Conservation (phyloP, 2,113 vertebrate species). For the Neomonachus schauinslandi region DNA sequence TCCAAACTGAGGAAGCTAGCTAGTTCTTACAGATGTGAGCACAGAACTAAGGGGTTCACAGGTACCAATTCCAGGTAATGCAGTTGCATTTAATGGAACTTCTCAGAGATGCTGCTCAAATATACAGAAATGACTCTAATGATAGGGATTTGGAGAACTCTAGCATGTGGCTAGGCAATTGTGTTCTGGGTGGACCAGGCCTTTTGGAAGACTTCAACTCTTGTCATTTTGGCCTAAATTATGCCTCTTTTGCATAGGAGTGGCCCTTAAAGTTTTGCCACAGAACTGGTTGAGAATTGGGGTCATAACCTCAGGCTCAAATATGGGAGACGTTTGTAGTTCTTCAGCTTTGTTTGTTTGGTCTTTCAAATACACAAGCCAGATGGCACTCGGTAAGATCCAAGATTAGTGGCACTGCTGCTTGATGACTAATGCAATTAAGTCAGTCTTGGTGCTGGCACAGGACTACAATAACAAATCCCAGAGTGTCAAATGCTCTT, state of each 20-base stretch:
- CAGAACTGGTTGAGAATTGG: neutral
- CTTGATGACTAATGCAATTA: constrained; percentile 84
- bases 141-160: neutral
- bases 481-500: constrained; percentile 37
- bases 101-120: neutral
- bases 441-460: constrained; percentile 73
- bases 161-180: neutral
- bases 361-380: constrained; percentile 51
- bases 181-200: neutral
- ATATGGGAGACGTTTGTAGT: constrained; percentile 37
- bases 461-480: constrained; percentile 71
- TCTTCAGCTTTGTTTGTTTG: constrained; percentile 63
- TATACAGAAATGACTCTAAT: neutral
- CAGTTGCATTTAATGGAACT: neutral
- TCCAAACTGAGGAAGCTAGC: neutral
- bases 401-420: constrained; percentile 78
- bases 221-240: neutral
- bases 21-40: neutral
- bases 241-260: neutral
- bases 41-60: neutral
- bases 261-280: neutral
- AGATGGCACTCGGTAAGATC: constrained; percentile 65
- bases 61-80: neutral
- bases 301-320: constrained; percentile 55
- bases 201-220: neutral